Evolutionary conservation across 2,888 invertebrate species (phyloP).

Genomic region (Hipparchia sbordonii): DNA sequence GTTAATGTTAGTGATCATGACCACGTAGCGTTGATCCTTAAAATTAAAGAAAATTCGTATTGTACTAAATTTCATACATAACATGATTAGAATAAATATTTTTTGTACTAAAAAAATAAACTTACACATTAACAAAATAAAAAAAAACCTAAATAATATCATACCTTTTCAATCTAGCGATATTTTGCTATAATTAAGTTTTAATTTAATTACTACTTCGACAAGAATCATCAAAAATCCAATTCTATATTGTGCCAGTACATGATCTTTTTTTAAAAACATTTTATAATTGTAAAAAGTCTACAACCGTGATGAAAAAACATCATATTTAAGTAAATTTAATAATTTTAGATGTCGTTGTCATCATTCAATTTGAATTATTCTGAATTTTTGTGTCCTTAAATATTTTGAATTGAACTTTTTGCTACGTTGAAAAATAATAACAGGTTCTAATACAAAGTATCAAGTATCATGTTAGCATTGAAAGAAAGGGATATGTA

Average conservation of each 20-base stretch:
- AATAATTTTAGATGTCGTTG: constrained; percentile 25
- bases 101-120: constrained; percentile 1
- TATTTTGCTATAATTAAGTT: constrained; percentile 2
- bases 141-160: not conserved
- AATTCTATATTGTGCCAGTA: constrained; percentile 26
- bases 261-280: constrained; percentile 13
- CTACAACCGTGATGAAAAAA: constrained; percentile 26
- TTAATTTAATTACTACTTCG: constrained; percentile 9
- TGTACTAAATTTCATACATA: constrained; percentile 11
- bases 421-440: constrained; percentile 3
- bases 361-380: constrained; percentile 1
- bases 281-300: constrained; percentile 18
- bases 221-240: constrained; percentile 22
- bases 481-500: too few species aligned
- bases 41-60: not conserved
- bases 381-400: not conserved
- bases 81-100: not conserved
- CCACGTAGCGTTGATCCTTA: not conserved
- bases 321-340: constrained; percentile 19
- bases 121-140: not conserved
- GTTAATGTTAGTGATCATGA: not conserved
- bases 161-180: not conserved
- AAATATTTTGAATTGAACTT: constrained; percentile 23
- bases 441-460: not conserved
- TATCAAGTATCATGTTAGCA: too few species aligned